Base-by-base conservation (phyloP, 2,113 vertebrate species). In the Callithrix jacchus region DNA sequence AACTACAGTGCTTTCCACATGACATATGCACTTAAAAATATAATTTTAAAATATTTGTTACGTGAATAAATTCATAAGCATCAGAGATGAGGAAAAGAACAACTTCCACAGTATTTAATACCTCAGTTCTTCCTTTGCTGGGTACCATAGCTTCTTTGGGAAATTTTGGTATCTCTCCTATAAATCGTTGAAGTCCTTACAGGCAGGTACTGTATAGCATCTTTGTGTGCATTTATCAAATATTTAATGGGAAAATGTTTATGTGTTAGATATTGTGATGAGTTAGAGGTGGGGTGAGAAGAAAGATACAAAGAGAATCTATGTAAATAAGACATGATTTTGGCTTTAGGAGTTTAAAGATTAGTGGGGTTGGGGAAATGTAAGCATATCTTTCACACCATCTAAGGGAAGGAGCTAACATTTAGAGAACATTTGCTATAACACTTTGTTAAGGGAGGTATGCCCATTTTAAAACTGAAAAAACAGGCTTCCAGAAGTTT, bases 171-270 rank as follows among this genome's bases (percentile, higher is more conserved):
- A 68, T 52, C 52, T 95, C 54, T 87, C 35, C 45, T 90, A 83
- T n/a, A 88, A 83, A 74, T 85, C 81, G 18, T 80, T 81, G 52
- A 92, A 85, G 40, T 88, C 49, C 49, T 91, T 88, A 61, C 84
- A 77, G 49, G 61, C 17, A 71, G 42, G 25, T 89, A 30, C 30
- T 49, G 18, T 47, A 68, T 68, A 27, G 8, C 71, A 89, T 58
- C 54, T 80, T 86, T 85, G 45, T 83, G 42, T 35, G 47, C 27
- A 80, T 81, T 89, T 85, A 89, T 94, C 40, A 94, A 92, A 85
- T 92, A 94, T 89, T 80, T 74, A 85, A 80, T 92, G 49, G 49
- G 71, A 17, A 80, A 68, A 74, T 56, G 56, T 94, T 94, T 89
- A 89, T 89, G 54, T 91, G 45, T 76, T 80, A 68, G 21, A 27